phyloP scores from a whole-genome alignment of 2,113 vertebrate species.

The Callaeas wilsoni region DNA sequence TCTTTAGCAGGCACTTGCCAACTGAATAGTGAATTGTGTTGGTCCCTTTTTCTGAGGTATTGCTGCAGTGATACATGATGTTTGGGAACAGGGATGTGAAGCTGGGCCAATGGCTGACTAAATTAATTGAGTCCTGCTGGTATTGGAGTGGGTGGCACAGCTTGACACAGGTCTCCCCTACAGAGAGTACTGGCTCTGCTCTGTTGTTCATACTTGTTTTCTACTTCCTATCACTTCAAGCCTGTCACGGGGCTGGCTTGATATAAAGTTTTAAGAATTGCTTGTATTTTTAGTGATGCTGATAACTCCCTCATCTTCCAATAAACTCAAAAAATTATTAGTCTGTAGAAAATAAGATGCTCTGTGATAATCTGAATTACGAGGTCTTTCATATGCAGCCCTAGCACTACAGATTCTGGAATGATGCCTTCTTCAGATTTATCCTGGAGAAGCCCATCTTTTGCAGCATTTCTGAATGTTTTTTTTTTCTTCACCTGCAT shows the following conservation, averaged over 20 bases:
- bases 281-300: not conserved
- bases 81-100: not conserved
- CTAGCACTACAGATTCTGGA: not conserved
- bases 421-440: not conserved
- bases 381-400: not conserved
- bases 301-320: not conserved
- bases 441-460: not conserved
- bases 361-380: not conserved
- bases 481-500: not conserved
- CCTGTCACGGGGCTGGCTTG: not conserved
- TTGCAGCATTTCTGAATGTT: not conserved
- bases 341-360: not conserved
- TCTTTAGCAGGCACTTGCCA: not conserved
- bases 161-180: not conserved
- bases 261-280: not conserved
- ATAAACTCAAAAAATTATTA: not conserved
- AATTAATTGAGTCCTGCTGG: not conserved
- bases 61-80: rapidly evolving
- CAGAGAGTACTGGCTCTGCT: not conserved
- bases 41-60: not conserved
- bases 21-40: not conserved
- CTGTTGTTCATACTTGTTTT: not conserved
- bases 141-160: not conserved
- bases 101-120: not conserved
- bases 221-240: not conserved